Evolutionary conservation across 1,140 invertebrate genomes (phyloP).

Genomic region (Heliconius nattereri): DNA sequence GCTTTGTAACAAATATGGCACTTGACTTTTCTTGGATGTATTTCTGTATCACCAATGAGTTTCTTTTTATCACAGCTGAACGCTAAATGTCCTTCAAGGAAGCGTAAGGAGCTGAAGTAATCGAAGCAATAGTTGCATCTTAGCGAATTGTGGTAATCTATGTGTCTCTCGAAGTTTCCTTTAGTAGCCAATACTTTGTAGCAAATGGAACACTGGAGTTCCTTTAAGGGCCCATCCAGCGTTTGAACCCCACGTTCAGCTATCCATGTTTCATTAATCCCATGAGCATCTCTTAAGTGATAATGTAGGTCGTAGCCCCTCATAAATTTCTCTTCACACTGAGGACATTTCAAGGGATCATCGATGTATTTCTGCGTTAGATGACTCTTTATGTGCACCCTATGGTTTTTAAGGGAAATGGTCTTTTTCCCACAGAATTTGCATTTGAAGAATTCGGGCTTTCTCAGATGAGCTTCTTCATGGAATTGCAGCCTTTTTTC

Average conservation of each 20-base stretch:
- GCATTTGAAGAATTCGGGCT: slow-evolving; percentile 74
- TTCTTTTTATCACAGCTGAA: slow-evolving; percentile 77
- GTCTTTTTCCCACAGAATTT: slow-evolving; percentile 77
- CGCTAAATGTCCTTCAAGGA: slow-evolving; percentile 72
- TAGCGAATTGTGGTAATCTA: slow-evolving; percentile 77
- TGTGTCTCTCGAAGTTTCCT: slow-evolving; percentile 73
- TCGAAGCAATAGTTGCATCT: slow-evolving; percentile 80
- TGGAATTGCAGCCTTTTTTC: slow-evolving; percentile 65
- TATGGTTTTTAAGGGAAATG: slow-evolving; percentile 69
- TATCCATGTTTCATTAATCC: slow-evolving; percentile 72
- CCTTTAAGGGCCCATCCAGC: slow-evolving; percentile 62
- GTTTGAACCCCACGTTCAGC: slow-evolving; percentile 56
- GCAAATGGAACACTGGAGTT: slow-evolving; percentile 78
- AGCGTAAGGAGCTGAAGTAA: slow-evolving; percentile 71
- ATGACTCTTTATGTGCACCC: slow-evolving; percentile 72
- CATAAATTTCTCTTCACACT: slow-evolving; percentile 69
- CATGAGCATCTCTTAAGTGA: slow-evolving; percentile 69
- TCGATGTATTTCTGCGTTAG: slow-evolving; percentile 69
- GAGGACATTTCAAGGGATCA: slow-evolving; percentile 66
- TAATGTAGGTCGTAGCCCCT: slow-evolving; percentile 71
- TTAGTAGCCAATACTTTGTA: slow-evolving; percentile 73
- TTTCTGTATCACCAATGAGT: slow-evolving; percentile 72
- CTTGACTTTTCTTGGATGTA: slow-evolving; percentile 71
- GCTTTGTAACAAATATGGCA: slow-evolving; percentile 77
- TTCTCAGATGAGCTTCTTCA: slow-evolving; percentile 69